Base-by-base conservation (phyloP, 2,797 vertebrate genomes). In the Hoplostethus atlanticus region DNA sequence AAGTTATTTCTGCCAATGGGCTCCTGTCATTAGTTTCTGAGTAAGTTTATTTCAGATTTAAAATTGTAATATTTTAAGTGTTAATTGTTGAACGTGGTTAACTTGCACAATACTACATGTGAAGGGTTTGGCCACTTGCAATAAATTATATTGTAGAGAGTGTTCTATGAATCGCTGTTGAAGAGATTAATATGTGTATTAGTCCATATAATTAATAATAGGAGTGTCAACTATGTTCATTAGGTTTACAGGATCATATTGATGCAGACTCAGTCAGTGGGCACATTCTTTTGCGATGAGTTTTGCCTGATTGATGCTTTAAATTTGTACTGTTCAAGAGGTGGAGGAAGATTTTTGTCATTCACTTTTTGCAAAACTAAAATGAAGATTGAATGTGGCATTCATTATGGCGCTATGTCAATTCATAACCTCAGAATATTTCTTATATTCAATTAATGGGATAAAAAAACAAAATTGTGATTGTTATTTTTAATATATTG, bases 401-500 rank as follows among this genome's bases (percentile, higher is more conserved):
- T 21, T 53, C n/a, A n/a, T n/a, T n/a, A 44, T 64, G 46, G 31
- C 28, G 21, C 9, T 58, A 28, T 42, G 34, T 65, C 34, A 8
- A 21, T 53, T 47, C 48, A 38, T 25, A 56, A 56, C 9, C 34
- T 38, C 21, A 76, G 5, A 75, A 63, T 76, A 10, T 73, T 79
- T 79, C 36, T 73, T 58, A 28, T 50, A 72, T 56, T 51, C 36
- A 59, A 44, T 44, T 67, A 15, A 12, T 36, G 16, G 11, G n/a
- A 52, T 71, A 36, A 15, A 64, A 64, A 59, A 44, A 44, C n/a
- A 38, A 77, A 81, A 31, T 4, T 68, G 46, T 71, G 46, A 12
- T 64, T 64, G 54, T 56, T 64, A 16, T 31, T 68, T 76, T 54
- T 48, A 52, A 79, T 66, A 62, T 76, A 64, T 74, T 55, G 0